Evolutionary conservation across 2,797 vertebrate species (phyloP), one percentile per base, ranked within the genome.

Genomic region (Pseudochirops corinnae): DNA sequence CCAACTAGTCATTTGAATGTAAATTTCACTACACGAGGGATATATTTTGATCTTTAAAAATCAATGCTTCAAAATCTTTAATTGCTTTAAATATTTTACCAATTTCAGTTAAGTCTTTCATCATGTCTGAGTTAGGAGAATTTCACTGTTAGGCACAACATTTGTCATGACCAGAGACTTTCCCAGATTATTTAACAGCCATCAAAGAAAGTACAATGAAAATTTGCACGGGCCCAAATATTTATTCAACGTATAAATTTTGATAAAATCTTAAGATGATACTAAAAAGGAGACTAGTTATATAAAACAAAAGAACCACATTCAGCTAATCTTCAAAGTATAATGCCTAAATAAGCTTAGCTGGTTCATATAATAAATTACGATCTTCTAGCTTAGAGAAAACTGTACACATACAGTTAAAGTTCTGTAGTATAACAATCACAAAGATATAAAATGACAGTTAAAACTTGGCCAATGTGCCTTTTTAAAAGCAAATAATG

Each of bases 171-270:
- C 21, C 21, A 31, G 29, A 28, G 95, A 95, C 90, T 92, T 96
- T 97, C 28, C 92, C 95, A 95, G 39, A 94, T 92, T 50, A 26
- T 95, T 97, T 50, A 94, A 56, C 26, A 92, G 94, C 31, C 92
- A 97, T 56, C 56, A 94, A 96, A 67, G 96, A 94, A 96, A 95
- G 7, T 82, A 46, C 74, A 82, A 46, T 91, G 93, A 91, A 96
- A 97, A 95, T 92, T 21, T 93, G 82, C 28, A 62, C 24, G 93
- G 58, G 33, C 95, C 62, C 90, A 98, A 91, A 97, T 96, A 92
- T 90, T 97, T 91, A 56, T 56, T n/a, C 33, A 94, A 24, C 24
- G n/a, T 2, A 1, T 91, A 94, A 91, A 67, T 91, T 93, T 82
- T 93, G 60, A 56, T 93, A 31, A 93, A 62, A 50, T 95, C 6